Evolutionary conservation across 2,888 invertebrate genomes (phyloP), one percentile per base, ranked within the genome.

Genomic region (Achlya flavicornis): DNA sequence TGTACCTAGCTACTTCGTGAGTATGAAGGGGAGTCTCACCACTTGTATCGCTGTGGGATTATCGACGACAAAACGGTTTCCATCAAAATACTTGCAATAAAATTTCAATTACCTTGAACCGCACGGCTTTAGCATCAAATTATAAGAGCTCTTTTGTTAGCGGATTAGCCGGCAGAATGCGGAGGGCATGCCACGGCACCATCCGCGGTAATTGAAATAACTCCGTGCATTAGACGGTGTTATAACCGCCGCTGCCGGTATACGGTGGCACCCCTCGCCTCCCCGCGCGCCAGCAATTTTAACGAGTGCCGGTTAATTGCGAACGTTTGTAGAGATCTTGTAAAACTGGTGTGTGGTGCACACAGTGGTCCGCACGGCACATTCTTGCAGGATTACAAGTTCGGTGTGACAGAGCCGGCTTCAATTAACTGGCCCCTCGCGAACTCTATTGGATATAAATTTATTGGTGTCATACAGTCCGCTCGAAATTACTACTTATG

Each of bases 361-460:
- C 66, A 64, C 65, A 72, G 73, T 72, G 78, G 75, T 72, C 67
- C 69, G 76, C n/a, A 3, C 12, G 6, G 6, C 53, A 26, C 85
- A 85, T 80, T 85, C 86, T 80, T 76, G 76, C 75, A 77, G 85
- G 83, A 85, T 86, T 85, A 83, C 81, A 83, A 82, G 83, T 84
- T 81, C 74, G 77, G 80, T 84, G 82, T 86, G 84, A 83, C 77
- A 63, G 70, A 74, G 71, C 53, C 10, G 53, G 76, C 78, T 76
- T 76, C 80, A 78, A 85, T 85, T 86, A 85, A 84, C 79, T 83
- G 81, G 80, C 84, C 86, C 83, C 84, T 81, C 83, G 79, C 77
- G 81, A 80, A 81, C 79, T 81, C 85, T 84, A 86, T 86, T 83
- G 79, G 81, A 83, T 84, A 87, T 86, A 86, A 86, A 87, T 87